Evolutionary conservation across 2,888 invertebrate genomes (phyloP), one percentile per base, ranked within the genome.

Genomic region (Andrena bucephala): DNA sequence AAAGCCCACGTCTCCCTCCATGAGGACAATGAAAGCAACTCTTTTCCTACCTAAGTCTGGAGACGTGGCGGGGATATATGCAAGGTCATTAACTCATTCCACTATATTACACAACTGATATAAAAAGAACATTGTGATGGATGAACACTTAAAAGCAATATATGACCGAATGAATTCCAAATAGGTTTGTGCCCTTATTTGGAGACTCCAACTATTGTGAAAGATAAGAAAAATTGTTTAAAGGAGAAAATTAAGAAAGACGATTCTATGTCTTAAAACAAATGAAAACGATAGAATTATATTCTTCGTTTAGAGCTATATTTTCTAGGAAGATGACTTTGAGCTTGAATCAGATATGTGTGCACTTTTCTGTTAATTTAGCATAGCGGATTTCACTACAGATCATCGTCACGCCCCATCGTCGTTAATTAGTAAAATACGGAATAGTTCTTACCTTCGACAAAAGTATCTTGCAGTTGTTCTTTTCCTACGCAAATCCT

Each of bases 401-500:
- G 5, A 42, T 42, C 16, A 4, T 42, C 16, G 1, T 42, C 42
- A 16, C 4, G 13, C 42, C 42, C 13, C 42, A 1, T 42, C 16
- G 42, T 24, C 5, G 31, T 24, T 24, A 16, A 13, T 29, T 24
- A 62, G 29, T 31, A 8, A n/a, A 54, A 7, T 31, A 36, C 10
- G 6, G 3, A 33, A 52, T 36, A 59, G n/a, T 73, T 48, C 83
- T 90, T 81, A 92, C 92, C 92, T 89, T 91, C 91, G 13, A 81
- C 74, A 52, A 81, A 91, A 69, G 81, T 77, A 84, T 77, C 87
- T 33, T 77, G 84, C 13, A 83, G 84, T 20, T 87, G 90, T 33
- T 92, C 90, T 71, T 83, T 90, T 0, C 65, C 84, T 0, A 24
- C 31, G 2, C 63, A 69, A 42, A 60, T 48, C 27, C 71, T 87